Evolutionary conservation across 2,113 vertebrate species (phyloP).

Genomic region (Emberiza fucata): DNA sequence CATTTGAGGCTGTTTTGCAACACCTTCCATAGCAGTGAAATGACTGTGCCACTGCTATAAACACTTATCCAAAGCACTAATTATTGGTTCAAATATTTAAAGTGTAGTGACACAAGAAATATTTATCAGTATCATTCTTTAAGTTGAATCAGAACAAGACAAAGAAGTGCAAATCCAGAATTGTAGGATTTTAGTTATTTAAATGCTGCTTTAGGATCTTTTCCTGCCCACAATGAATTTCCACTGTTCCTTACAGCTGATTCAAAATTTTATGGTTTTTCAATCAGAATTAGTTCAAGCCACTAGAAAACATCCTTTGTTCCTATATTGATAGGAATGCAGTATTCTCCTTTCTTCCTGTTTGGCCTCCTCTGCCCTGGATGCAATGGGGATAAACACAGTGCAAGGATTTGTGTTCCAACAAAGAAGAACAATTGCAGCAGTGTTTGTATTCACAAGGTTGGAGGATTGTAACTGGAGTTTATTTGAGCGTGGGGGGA

Average conservation of each 20-base stretch:
- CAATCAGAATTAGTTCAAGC: background rate
- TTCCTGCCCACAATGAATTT: background rate
- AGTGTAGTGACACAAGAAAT: background rate
- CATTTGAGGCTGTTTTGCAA: background rate
- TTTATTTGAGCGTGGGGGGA: background rate
- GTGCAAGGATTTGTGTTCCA: conserved; percentile 6
- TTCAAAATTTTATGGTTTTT: background rate
- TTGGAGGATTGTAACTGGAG: conserved; percentile 4
- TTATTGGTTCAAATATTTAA: background rate
- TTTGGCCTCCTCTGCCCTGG: conserved; percentile 14
- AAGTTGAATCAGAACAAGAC: background rate
- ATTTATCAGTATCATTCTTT: background rate
- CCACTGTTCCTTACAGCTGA: background rate
- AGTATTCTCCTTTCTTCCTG: conserved; percentile 52
- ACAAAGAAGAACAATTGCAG: conserved; percentile 16
- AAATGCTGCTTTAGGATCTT: background rate
- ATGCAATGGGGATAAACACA: conserved; percentile 4
- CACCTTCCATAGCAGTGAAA: background rate
- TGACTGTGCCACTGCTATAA: background rate
- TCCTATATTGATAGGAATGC: background rate
- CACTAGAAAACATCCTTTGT: conserved; percentile 40
- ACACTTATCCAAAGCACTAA: background rate
- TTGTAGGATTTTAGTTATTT: background rate
- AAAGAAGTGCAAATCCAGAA: background rate
- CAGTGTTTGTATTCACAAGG: conserved; percentile 2